Evolutionary conservation across 2,797 vertebrate genomes (phyloP), one percentile per base, ranked within the genome.

Genomic region (Chelonia mydas): DNA sequence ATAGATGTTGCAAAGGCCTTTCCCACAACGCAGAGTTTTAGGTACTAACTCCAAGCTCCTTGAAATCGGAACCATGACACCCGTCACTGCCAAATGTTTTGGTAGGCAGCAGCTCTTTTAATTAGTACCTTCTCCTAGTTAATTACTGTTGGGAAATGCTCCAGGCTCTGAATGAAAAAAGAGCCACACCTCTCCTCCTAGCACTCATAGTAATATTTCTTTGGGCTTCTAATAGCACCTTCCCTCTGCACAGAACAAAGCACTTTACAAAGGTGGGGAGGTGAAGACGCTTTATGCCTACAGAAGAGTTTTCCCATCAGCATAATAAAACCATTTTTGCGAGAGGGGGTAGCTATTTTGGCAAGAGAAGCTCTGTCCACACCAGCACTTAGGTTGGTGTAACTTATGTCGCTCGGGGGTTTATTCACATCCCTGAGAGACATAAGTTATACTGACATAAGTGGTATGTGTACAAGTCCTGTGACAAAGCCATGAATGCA

Each of bases 131-230:
- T 90, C 93, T 95, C 76, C 89, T 91, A 45, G 87, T 95, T 97
- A 96, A 96, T 97, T 96, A 95, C 94, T 96, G 93, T 92, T 86
- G 91, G 96, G 93, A 97, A 96, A 59, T 61, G 79, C 92, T 93
- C 92, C 97, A 96, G 94, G 65, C 91, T 92, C 65, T 68, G 86
- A 95, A 95, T 74, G 61, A 96, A 91, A 96, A 91, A 90, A 90
- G 94, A 96, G 41, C 90, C 87, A 94, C 41, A 28, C 94, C 81
- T 88, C 81, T 83, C 82, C 89, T 89, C 65, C 28, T 61, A 84
- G 50, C 19, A 94, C 21, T 83, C 61, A 8, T 0, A 84, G 72
- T 13, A 74, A 51, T 54, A 82, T 59, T 90, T 79, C 78, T 83
- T 50, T 41, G 81, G 19, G 47, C 33, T 90, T 47, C 16, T 12